Conservation (phyloP, 2,888 invertebrate species). For the Zaprionus lineosus region DNA sequence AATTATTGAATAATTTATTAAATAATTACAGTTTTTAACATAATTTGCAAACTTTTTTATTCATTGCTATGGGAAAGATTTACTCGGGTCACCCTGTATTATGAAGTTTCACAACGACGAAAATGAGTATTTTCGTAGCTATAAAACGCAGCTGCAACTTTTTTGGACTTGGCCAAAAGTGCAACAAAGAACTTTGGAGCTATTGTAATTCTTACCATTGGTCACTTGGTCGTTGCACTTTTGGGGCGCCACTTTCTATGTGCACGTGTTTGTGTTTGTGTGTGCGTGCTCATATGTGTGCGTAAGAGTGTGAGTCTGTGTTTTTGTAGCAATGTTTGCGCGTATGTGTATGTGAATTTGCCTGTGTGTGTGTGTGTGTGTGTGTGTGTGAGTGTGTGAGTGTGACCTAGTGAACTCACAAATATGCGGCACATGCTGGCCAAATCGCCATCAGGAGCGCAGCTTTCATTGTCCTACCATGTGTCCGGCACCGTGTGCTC, state of each 20-base stretch:
- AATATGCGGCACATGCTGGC: constrained; percentile 54
- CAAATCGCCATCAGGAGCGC: constrained; percentile 43
- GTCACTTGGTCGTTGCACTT: constrained; percentile 60
- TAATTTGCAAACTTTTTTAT: neutral
- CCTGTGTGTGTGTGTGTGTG: neutral
- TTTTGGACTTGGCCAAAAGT: constrained; percentile 29
- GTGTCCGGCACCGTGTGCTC: constrained; percentile 44
- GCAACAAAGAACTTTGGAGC: constrained; percentile 54
- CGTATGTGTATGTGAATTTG: too few species aligned
- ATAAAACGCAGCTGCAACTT: constrained; percentile 71
- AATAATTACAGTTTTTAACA: too few species aligned
- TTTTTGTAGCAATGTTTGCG: too few species aligned
- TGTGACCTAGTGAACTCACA: constrained; percentile 63
- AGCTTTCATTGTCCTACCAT: constrained; percentile 41
- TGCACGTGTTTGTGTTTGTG: too few species aligned
- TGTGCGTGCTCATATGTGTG: too few species aligned
- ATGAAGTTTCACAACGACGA: constrained; percentile 30
- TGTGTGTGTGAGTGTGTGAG: constrained; percentile 8
- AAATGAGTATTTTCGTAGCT: constrained; percentile 48
- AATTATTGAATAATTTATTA: too few species aligned
- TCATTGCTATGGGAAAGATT: too few species aligned
- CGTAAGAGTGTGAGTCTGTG: too few species aligned
- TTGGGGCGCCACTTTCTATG: constrained; percentile 18
- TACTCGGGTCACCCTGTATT: constrained; percentile 51
- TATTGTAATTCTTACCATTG: constrained; percentile 58